Percentiles rank a stretch among this genome's conserved stretches.
These are phyloP conservation scores for Diglossa brunneiventris DNA, from an alignment of 2,113 vertebrate species.

Conservation along the genomic window DNA sequence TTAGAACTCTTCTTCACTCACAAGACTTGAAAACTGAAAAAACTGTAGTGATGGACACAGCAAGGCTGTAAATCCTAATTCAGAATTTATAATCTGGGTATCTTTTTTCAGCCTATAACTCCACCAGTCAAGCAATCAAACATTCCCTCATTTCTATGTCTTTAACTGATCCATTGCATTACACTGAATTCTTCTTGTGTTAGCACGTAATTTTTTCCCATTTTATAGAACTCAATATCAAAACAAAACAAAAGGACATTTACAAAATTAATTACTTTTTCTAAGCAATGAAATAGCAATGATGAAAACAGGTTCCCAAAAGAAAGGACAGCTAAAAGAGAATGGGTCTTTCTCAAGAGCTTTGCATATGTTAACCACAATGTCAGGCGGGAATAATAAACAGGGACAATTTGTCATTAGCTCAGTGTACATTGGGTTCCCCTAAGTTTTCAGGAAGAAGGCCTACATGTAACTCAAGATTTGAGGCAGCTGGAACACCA, in stretches of 20 bases:
- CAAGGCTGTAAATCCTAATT: background rate
- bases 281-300: background rate
- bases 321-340: background rate
- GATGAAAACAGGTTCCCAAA: background rate
- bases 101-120: background rate
- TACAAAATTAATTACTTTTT: background rate
- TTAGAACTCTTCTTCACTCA: background rate
- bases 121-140: background rate
- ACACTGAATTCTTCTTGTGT: background rate
- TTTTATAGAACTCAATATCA: background rate
- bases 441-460: background rate
- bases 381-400: background rate
- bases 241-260: background rate
- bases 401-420: background rate
- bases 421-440: fast-evolving
- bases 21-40: background rate
- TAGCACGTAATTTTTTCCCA: background rate
- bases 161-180: background rate
- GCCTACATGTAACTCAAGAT: background rate
- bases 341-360: background rate
- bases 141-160: background rate
- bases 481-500: background rate
- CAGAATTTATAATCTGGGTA: background rate
- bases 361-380: background rate
- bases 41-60: background rate